Conservation (phyloP, 2,113 vertebrate genomes). For the Pandion haliaetus region DNA sequence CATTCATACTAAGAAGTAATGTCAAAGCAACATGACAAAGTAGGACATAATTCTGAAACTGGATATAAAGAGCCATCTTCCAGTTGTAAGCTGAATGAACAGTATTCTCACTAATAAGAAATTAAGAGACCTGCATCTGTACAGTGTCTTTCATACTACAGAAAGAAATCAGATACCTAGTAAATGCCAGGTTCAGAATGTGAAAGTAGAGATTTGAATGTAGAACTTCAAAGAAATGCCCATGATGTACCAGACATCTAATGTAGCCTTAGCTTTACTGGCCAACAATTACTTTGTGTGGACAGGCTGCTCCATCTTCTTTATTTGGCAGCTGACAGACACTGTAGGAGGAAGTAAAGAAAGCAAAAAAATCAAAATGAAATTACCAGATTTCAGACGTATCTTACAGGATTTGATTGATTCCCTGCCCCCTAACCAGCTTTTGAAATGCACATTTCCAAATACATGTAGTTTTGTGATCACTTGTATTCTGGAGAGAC, state of each 20-base stretch:
- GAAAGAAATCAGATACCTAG: not conserved
- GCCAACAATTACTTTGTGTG: constrained; percentile 80
- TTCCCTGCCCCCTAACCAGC: not conserved
- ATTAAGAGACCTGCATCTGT: not conserved
- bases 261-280: constrained; percentile 60
- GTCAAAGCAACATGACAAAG: not conserved
- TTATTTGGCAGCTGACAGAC: constrained; percentile 83
- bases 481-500: not conserved
- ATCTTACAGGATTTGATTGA: not conserved
- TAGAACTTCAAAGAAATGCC: not conserved
- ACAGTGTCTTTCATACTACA: not conserved
- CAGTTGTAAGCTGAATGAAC: not conserved
- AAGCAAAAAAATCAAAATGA: not conserved
- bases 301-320: constrained; percentile 63
- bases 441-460: not conserved
- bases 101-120: not conserved
- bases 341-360: constrained; percentile 67
- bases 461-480: not conserved
- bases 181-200: not conserved
- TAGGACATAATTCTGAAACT: not conserved
- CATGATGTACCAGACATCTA: too few relatives aligned
- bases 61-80: not conserved
- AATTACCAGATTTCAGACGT: not conserved
- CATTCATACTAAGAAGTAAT: not conserved
- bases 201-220: not conserved